Percentiles rank a stretch among this genome's conserved stretches.
These are phyloP conservation scores for Scleropages formosus DNA, from an alignment of 2,797 vertebrate genomes.

Conservation along the genomic window DNA sequence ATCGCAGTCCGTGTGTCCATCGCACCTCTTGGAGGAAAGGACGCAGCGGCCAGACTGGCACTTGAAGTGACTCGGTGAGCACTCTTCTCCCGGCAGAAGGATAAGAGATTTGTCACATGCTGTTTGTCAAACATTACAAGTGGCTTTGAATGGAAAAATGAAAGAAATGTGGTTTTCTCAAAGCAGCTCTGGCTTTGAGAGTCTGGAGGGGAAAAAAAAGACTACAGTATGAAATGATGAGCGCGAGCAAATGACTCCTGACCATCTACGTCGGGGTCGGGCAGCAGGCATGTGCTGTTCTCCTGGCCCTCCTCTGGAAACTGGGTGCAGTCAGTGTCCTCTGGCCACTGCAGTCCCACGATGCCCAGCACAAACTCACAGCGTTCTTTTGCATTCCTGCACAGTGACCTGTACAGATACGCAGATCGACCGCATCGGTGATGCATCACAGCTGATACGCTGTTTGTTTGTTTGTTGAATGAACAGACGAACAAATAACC, in stretches of 20 bases:
- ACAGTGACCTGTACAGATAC: constrained; percentile 70
- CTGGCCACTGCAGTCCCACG: constrained; percentile 91
- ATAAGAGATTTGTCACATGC: neutral
- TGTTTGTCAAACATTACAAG: neutral
- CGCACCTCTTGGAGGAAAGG: constrained; percentile 83
- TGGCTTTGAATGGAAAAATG: too few species aligned
- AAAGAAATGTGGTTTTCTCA: too few species aligned
- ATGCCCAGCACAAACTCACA: constrained; percentile 89
- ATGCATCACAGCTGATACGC: neutral
- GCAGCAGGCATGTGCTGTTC: constrained; percentile 80
- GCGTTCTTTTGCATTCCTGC: constrained; percentile 79
- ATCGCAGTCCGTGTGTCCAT: constrained; percentile 88
- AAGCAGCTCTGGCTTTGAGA: too few species aligned
- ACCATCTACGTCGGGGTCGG: constrained; percentile 83
- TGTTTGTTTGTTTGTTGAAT: too few species aligned
- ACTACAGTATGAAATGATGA: too few species aligned
- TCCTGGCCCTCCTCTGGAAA: constrained; percentile 82
- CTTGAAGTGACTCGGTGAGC: constrained; percentile 93
- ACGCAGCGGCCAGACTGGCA: constrained; percentile 87
- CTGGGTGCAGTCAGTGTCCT: constrained; percentile 85
- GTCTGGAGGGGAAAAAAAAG: too few species aligned
- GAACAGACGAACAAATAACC: too few species aligned
- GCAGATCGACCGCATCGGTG: neutral
- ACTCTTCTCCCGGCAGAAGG: constrained; percentile 71
- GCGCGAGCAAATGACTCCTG: constrained; percentile 3